Percentiles rank a stretch among this genome's conserved stretches.
These are phyloP conservation scores for Syngnathoides biaculeatus DNA, from an alignment of 2,113 vertebrate species.

Conservation along the genomic window DNA sequence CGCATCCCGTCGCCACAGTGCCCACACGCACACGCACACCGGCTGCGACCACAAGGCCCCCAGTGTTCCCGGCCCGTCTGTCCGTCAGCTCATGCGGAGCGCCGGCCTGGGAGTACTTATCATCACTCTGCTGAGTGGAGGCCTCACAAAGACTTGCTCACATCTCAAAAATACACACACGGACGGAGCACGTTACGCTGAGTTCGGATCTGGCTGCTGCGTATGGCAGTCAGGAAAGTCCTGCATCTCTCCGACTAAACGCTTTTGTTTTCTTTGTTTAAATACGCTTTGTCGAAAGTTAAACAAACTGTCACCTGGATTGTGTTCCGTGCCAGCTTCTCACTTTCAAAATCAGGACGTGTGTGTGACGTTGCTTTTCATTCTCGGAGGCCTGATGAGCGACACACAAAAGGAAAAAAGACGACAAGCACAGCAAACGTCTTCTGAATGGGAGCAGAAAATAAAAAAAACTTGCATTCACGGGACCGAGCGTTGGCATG, in stretches of 20 bases:
- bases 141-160: conserved; percentile 63
- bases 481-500: not conserved
- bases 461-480: not conserved
- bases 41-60: conserved; percentile 65
- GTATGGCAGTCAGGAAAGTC: conserved; percentile 37
- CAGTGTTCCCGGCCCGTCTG: conserved; percentile 68
- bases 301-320: conserved; percentile 10
- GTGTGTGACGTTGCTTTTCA: not conserved
- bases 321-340: conserved; percentile 3
- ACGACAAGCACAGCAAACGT: not conserved
- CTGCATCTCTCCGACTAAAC: conserved; percentile 6
- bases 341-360: not conserved
- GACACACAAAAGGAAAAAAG: not conserved
- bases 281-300: conserved; percentile 8
- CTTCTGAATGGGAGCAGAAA: not conserved
- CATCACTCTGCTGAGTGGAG: conserved; percentile 70
- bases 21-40: conserved; percentile 27
- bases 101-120: conserved; percentile 72
- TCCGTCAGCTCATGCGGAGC: conserved; percentile 67
- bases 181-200: conserved; percentile 19
- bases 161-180: conserved; percentile 38
- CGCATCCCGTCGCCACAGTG: conserved; percentile 41
- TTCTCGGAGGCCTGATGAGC: not conserved
- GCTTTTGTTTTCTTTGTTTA: conserved; percentile 19
- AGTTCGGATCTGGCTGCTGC: conserved; percentile 30